Percentiles rank a stretch among this genome's conserved stretches.
Evolutionary conservation across 2,797 vertebrate genomes (phyloP).

Genomic region (Chelon auratus): DNA sequence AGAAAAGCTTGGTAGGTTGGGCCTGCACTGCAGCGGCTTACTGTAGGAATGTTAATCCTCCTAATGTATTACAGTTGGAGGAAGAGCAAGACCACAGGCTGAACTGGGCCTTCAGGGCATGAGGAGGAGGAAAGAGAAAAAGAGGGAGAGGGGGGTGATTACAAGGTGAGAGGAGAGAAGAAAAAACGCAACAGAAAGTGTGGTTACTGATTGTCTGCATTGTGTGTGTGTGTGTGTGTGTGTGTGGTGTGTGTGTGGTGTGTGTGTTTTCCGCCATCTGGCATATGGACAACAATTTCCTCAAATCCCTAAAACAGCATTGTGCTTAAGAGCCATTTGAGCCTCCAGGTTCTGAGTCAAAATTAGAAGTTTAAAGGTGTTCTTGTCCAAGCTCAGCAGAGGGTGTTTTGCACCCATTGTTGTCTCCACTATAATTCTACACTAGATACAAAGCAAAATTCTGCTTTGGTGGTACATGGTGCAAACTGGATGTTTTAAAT

Average conservation of each 20-base stretch:
- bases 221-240: constrained; percentile 13
- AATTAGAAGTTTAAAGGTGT: background rate
- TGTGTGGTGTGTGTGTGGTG: constrained; percentile 13
- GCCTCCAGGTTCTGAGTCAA: constrained; percentile 17
- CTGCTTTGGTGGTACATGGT: background rate
- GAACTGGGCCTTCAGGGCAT: constrained; percentile 49
- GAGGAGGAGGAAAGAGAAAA: constrained; percentile 16
- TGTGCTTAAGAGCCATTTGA: constrained; percentile 10
- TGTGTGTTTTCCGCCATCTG: constrained; percentile 11
- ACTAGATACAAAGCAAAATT: background rate
- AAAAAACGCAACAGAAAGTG: background rate
- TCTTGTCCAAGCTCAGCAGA: background rate
- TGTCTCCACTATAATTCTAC: background rate
- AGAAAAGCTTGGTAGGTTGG: constrained; percentile 64
- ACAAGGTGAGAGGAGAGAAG: constrained; percentile 20
- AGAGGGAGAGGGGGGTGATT: constrained; percentile 7
- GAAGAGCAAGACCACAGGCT: constrained; percentile 70
- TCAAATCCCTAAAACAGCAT: constrained; percentile 13
- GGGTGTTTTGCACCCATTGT: constrained; percentile 30
- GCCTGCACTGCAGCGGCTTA: constrained; percentile 70
- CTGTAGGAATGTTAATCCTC: constrained; percentile 84
- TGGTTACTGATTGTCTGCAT: background rate
- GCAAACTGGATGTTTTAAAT: too few species aligned
- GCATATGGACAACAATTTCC: constrained; percentile 18
- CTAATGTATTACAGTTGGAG: constrained; percentile 84